Percentiles rank a stretch among this genome's conserved stretches.
phyloP scores from a whole-genome alignment of 2,888 invertebrate genomes.

The Ochlodes sylvanus region DNA sequence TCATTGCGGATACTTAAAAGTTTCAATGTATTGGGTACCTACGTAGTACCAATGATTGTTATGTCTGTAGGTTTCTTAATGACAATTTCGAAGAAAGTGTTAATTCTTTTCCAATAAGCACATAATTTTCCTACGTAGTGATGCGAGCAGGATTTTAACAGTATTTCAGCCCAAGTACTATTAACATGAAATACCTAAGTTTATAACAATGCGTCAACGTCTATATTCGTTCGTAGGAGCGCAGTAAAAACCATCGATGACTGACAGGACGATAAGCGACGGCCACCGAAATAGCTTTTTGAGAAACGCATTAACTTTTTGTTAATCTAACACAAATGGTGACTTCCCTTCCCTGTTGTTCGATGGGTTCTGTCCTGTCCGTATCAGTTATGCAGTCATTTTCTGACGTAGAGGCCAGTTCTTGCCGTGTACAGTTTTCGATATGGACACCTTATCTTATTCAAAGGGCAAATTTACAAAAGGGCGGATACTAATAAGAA shows the following conservation, averaged over 20 bases:
- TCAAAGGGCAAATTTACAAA: no score
- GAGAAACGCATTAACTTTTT: slow-evolving; percentile 74
- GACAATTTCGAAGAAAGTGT: no score
- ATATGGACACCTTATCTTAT: no score
- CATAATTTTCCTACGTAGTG: no score
- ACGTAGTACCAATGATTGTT: no score
- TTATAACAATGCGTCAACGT: slow-evolving; percentile 44
- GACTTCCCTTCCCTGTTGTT: slow-evolving; percentile 47
- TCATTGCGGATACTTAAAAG: no score
- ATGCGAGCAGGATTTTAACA: no score
- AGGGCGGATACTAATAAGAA: no score
- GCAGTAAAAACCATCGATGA: slow-evolving; percentile 63
- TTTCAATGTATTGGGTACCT: no score
- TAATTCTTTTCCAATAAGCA: no score
- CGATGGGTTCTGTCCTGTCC: slow-evolving; percentile 26
- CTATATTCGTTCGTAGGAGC: slow-evolving; percentile 16
- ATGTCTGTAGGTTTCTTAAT: no score
- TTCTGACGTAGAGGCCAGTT: background rate
- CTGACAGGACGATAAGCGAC: slow-evolving; percentile 70
- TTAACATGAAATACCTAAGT: slow-evolving; percentile 1
- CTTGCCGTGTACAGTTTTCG: background rate
- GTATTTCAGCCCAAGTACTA: no score
- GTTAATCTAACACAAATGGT: slow-evolving; percentile 45
- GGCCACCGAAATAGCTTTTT: slow-evolving; percentile 72
- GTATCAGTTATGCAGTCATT: background rate